Evolutionary conservation across 2,113 vertebrate species (phyloP).

Genomic region (Corythornis vintsioides): DNA sequence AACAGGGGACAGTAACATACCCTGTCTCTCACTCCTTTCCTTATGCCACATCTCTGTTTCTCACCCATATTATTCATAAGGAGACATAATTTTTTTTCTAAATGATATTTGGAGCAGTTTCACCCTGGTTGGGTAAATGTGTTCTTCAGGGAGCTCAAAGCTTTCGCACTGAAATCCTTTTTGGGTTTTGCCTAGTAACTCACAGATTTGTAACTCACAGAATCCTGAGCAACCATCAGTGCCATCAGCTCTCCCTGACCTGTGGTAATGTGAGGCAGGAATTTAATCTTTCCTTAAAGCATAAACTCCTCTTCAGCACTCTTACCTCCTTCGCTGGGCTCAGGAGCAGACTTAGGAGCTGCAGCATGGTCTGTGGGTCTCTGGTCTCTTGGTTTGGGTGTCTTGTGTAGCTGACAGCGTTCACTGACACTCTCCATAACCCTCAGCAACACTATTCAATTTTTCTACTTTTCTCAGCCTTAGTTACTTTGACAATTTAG

Average conservation of each 20-base stretch:
- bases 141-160: background rate
- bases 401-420: background rate
- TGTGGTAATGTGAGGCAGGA: background rate
- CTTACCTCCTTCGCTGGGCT: rapidly evolving
- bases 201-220: background rate
- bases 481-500: background rate
- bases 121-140: background rate
- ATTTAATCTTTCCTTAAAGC: background rate
- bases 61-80: rapidly evolving
- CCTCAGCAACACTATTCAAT: background rate
- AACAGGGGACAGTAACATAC: rapidly evolving
- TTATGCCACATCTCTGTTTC: background rate
- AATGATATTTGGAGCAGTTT: background rate
- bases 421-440: background rate
- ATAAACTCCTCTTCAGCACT: background rate
- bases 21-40: background rate
- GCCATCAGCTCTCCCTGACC: background rate
- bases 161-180: background rate
- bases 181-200: background rate
- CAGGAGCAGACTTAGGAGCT: background rate
- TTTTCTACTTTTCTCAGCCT: background rate
- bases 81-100: background rate
- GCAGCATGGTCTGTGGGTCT: rapidly evolving
- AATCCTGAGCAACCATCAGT: background rate
- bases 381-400: background rate